Evolutionary conservation across 1,140 invertebrate genomes (phyloP).

Genomic region (Euborellia annulipes): DNA sequence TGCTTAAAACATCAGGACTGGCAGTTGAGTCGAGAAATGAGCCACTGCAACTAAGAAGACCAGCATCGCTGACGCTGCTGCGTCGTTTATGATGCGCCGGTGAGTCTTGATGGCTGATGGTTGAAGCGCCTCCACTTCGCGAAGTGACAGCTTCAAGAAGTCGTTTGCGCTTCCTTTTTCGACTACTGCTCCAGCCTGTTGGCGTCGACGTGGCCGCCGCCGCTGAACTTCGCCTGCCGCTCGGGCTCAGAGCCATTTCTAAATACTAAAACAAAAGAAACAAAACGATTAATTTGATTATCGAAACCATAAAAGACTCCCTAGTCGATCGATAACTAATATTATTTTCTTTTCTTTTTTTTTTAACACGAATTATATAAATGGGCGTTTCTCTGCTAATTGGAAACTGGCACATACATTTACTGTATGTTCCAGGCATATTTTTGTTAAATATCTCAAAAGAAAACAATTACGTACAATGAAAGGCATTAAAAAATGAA

Average conservation of each 20-base stretch:
- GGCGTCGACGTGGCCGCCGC: slow-evolving; percentile 5
- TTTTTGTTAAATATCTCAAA: too few relatives aligned
- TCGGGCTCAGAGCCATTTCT: slow-evolving; percentile 27
- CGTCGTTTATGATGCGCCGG: slow-evolving; percentile 52
- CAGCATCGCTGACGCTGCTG: slow-evolving; percentile 67
- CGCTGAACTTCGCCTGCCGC: slow-evolving; percentile 4
- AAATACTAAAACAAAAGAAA: too few relatives aligned
- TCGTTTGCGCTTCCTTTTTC: slow-evolving; percentile 52
- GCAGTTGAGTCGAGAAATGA: slow-evolving; percentile 74
- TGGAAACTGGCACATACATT: too few relatives aligned
- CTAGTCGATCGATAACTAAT: too few relatives aligned
- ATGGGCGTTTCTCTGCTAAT: too few relatives aligned
- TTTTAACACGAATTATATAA: too few relatives aligned
- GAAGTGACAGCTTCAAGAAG: slow-evolving; percentile 32
- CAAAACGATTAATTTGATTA: too few relatives aligned
- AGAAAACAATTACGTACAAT: too few relatives aligned
- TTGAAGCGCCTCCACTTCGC: slow-evolving; percentile 8
- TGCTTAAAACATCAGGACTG: slow-evolving; percentile 38
- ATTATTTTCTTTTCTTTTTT: too few relatives aligned
- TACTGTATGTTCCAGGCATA: too few relatives aligned
- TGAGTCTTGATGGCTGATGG: slow-evolving; percentile 36
- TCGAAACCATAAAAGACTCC: too few relatives aligned
- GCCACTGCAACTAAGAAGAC: slow-evolving; percentile 63
- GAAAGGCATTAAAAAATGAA: too few relatives aligned
- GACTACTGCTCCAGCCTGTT: slow-evolving; percentile 11